phyloP scores from a whole-genome alignment of 1,140 invertebrate species.

The Aphaenogaster ashmeadi region DNA sequence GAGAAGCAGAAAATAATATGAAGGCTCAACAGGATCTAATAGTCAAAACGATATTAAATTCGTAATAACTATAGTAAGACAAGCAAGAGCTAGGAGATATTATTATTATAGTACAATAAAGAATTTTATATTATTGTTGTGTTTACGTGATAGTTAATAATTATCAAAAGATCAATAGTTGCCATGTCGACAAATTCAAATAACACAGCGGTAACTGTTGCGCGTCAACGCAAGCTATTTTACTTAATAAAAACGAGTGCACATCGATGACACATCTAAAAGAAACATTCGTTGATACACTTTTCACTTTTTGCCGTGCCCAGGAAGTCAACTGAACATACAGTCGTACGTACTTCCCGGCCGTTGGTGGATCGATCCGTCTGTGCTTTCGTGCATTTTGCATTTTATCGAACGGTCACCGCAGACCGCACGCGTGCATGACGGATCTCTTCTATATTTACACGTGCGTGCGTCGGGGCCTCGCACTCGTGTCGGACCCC shows the following conservation, averaged over 20 bases:
- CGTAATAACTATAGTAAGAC: background rate
- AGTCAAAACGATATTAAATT: background rate
- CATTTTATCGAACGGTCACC: slow-evolving; percentile 43
- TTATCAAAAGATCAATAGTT: background rate
- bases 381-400: slow-evolving; percentile 44
- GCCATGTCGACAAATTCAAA: background rate
- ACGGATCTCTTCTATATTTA: slow-evolving; percentile 43
- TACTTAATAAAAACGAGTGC: background rate
- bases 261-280: background rate
- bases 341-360: slow-evolving; percentile 8
- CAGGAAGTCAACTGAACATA: slow-evolving; percentile 11
- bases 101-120: background rate
- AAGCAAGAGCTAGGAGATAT: background rate
- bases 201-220: background rate
- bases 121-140: background rate
- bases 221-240: background rate
- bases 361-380: slow-evolving; percentile 59
- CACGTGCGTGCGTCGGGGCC: slow-evolving; percentile 13
- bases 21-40: background rate
- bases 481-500: slow-evolving; percentile 9
- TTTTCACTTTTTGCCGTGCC: background rate
- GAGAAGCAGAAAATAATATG: background rate
- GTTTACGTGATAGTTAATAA: background rate
- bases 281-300: background rate
- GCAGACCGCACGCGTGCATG: background rate